A percentile compares a stretch with the other conserved stretches of the same genome.
phyloP scores from a whole-genome alignment of 2,113 vertebrate genomes.

The Nesoenas mayeri region DNA sequence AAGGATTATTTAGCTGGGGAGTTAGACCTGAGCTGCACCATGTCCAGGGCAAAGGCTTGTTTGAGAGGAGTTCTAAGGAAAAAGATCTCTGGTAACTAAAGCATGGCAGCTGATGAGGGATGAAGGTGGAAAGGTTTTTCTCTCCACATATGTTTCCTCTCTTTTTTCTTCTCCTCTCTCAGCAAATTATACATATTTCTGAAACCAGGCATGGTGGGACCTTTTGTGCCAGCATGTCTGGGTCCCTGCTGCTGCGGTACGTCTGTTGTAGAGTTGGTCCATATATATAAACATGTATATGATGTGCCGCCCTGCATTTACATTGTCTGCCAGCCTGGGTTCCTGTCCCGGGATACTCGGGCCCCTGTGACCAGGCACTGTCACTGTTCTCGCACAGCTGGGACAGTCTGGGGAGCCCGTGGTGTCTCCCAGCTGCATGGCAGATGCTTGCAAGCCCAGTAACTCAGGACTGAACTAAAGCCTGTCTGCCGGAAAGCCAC shows the following conservation, averaged over 20 bases:
- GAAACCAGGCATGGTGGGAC: background rate
- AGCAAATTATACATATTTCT: background rate
- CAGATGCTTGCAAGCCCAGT: fast-evolving
- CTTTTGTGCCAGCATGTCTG: background rate
- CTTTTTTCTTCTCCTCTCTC: background rate
- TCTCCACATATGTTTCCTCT: background rate
- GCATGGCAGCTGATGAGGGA: background rate
- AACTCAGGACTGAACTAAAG: background rate
- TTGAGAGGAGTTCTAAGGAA: background rate
- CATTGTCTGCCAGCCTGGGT: no score
- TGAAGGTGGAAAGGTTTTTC: background rate
- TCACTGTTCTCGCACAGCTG: fast-evolving
- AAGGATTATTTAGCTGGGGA: background rate
- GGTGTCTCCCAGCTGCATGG: background rate
- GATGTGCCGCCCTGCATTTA: background rate
- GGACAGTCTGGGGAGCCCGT: background rate
- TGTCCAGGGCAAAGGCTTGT: background rate
- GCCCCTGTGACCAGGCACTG: background rate
- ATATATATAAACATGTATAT: fast-evolving
- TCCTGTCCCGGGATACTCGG: background rate
- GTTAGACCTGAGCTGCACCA: background rate
- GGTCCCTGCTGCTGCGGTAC: background rate
- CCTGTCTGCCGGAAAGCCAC: background rate
- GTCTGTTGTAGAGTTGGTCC: fast-evolving
- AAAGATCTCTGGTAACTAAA: background rate